Base-by-base conservation (phyloP, 2,113 vertebrate species). In the Ceyx melanurus region DNA sequence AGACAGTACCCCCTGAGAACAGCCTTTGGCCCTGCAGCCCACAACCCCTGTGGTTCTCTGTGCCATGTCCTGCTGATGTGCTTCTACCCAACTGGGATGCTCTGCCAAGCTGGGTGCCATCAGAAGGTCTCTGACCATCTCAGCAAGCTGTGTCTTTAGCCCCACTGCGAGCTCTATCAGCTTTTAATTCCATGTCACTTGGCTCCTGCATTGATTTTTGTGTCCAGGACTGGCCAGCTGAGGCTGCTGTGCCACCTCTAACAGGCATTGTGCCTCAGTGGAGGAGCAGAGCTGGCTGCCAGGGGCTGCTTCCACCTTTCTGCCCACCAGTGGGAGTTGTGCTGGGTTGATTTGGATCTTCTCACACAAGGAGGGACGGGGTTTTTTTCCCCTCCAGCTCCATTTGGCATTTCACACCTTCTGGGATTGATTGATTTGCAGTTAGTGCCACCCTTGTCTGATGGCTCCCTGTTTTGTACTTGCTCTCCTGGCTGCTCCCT, bases 31-130 rank as follows among this genome's bases (percentile, higher is more conserved):
- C 64, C 21, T 2, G 0, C 15, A 61, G n/a, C 54, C 11, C 0
- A 0, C 26, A 57, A 25, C 84, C 64, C 2, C 1, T 46, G 37
- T 17, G 21, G 37, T 9, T 3, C 57, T 31, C 15, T 0, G 3
- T 26, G 29, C 45, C 2, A 0, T 3, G 4, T 43, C 2, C n/a
- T 18, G 60, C 77, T n/a, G 31, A 1, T n/a, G 9, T 53, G 45
- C 8, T 54, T 67, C n/a, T n/a, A 14, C 35, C 26, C 4, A 4
- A 33, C 64, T 2, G 35, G 29, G 54, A 29, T 5, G 1, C 0
- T 0, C 12, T 26, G 62, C 81, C 77, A 58, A 77, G 67, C 51
- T 26, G 9, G 29, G 23, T 6, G 3, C 33, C 35, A 10, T 31
- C 54, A 42, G 18, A 51, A 84, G 51, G n/a, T 73, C 54, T 26